Conservation (phyloP, 2,797 vertebrate species). For the Aldrovandia affinis region DNA sequence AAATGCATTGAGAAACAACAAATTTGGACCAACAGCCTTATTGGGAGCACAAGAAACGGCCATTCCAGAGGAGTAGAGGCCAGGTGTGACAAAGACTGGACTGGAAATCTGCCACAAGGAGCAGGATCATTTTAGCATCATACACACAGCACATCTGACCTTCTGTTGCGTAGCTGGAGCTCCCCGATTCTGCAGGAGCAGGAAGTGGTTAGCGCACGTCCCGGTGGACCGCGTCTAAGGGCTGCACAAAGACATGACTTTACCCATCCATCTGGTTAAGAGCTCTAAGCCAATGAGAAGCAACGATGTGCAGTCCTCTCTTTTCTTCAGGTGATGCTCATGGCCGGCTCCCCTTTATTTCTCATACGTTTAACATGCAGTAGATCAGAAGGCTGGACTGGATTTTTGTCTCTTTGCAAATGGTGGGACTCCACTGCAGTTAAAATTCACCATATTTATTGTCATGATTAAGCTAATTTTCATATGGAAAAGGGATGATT, state of each 20-base stretch:
- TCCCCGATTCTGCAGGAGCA: not conserved
- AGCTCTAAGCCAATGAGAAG: slow-evolving; percentile 3
- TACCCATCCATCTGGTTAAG: not conserved
- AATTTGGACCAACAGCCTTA: not conserved
- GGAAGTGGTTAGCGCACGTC: not conserved
- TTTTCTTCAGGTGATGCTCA: not conserved
- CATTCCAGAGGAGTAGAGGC: not conserved
- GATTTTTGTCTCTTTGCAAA: not conserved
- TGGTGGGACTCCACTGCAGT: not conserved
- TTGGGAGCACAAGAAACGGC: not conserved
- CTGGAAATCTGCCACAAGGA: not conserved
- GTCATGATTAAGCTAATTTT: slow-evolving; percentile 11
- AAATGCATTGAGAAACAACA: not conserved
- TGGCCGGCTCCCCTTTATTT: not conserved
- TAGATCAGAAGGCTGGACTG: not conserved
- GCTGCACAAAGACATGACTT: not conserved
- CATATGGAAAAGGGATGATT: slow-evolving; percentile 17
- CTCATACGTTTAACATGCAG: not conserved
- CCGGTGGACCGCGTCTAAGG: not conserved
- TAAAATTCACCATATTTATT: slow-evolving; percentile 25
- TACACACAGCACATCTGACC: not conserved
- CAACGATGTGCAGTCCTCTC: not conserved
- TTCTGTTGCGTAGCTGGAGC: too few relatives aligned
- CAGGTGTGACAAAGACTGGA: not conserved
- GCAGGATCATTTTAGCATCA: not conserved